Base-by-base conservation (phyloP, 2,888 invertebrate genomes). In the Hirtodrosophila alboralis region DNA sequence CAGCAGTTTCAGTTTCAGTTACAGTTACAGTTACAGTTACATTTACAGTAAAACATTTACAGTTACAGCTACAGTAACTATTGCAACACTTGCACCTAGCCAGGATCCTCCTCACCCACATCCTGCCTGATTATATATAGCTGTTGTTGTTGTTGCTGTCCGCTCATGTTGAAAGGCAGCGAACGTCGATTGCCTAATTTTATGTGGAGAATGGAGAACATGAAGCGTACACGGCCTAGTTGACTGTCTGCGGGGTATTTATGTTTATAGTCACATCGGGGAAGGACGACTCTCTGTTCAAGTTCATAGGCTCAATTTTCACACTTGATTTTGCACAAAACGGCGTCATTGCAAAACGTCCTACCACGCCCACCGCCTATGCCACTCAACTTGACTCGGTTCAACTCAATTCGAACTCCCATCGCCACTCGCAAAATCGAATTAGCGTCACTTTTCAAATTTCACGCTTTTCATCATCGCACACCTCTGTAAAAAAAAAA, bases 361-460 rank as follows among this genome's bases (percentile, higher is more conserved):
- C 26, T 14, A n/a, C 37, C 34, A 30, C 18, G n/a, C 37, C 34
- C 16, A 4, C 12, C 14, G 18, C 5, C 33, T 21, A 31, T 28
- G 12, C 33, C 30, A 33, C 28, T 27, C 63, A 52, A 47, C 52
- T 47, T 37, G 47, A 49, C 30, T 53, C 47, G 48, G 40, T 43
- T 28, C 18, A 14, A 44, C 48, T 49, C 34, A 33, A 33, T 27
- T 38, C 34, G n/a, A 34, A 45, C 56, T 62, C 26, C 26, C 27
- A 30, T n/a, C 49, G 51, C 38, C 48, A 16, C 44, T 62, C 23
- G 5, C 44, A 48, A 70, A 78, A 81, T 79, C 79, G 79, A 78
- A 81, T 81, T 84, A 81, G 58, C 67, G 76, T 68, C 81, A 76
- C 69, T 69, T 84, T 84, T 78, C 65, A 78, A 84, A 78, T 81